Percentiles rank a stretch among this genome's conserved stretches.
phyloP scores from a whole-genome alignment of 2,113 vertebrate genomes.

The Vulpes vulpes region DNA sequence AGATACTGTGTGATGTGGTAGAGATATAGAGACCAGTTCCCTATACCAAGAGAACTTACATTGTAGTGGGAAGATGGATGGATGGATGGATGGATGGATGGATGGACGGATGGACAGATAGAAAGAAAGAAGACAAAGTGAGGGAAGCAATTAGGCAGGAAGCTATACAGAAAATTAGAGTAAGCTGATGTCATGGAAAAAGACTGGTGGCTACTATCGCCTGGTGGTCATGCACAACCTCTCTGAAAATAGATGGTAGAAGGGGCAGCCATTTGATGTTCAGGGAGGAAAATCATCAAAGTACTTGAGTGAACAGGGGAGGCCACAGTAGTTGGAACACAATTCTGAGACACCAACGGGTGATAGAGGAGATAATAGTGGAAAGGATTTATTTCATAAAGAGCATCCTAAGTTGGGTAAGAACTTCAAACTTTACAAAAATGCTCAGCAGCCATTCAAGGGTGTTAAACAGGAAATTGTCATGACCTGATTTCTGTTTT shows the following conservation, averaged over 20 bases:
- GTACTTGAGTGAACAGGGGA: background rate
- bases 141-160: background rate
- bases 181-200: background rate
- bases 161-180: background rate
- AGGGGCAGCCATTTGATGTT: background rate
- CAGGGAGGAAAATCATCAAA: background rate
- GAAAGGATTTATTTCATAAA: background rate
- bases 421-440: slow-evolving; percentile 13
- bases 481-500: slow-evolving; percentile 36
- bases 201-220: background rate
- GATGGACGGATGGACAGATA: background rate
- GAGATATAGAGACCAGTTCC: background rate
- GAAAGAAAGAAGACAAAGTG: background rate
- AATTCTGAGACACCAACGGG: background rate
- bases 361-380: background rate
- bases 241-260: background rate
- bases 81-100: background rate
- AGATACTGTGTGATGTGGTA: background rate
- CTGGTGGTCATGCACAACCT: background rate
- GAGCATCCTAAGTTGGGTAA: background rate
- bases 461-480: background rate
- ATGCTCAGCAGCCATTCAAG: background rate
- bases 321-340: background rate
- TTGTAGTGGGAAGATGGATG: background rate
- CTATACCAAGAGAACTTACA: background rate